Percentiles rank a stretch among this genome's conserved stretches.
Evolutionary conservation across 1,140 invertebrate species (phyloP).

Genomic region (Belonocnema kinseyi): DNA sequence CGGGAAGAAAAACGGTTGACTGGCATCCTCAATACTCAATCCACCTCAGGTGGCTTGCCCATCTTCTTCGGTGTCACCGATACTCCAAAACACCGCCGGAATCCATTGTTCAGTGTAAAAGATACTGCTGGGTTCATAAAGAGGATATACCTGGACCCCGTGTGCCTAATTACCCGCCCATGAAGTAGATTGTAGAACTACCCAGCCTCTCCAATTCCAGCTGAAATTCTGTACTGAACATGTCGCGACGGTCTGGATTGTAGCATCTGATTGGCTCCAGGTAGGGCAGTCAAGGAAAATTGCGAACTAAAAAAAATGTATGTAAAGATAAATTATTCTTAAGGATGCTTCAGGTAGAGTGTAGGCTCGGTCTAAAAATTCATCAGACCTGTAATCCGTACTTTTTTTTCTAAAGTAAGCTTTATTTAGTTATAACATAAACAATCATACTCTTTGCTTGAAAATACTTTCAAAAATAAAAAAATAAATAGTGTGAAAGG

Average conservation of each 20-base stretch:
- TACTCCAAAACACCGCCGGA: slow-evolving; percentile 37
- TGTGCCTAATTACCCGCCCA: background rate
- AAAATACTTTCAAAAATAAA: no score
- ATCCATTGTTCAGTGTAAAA: slow-evolving; percentile 32
- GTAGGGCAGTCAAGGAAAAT: no score
- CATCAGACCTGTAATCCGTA: no score
- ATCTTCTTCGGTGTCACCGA: slow-evolving; percentile 41
- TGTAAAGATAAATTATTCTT: no score
- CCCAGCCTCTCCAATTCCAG: no score
- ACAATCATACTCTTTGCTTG: no score
- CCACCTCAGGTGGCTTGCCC: slow-evolving; percentile 44
- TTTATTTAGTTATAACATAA: no score
- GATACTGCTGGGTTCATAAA: background rate
- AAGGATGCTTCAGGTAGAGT: no score
- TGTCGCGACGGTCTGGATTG: background rate
- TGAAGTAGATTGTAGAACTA: background rate
- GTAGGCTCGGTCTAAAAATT: no score
- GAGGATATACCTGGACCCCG: background rate
- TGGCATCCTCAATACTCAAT: slow-evolving; percentile 28
- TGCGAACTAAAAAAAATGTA: no score
- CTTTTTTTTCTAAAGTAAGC: no score
- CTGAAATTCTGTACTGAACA: background rate
- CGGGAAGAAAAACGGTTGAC: background rate
- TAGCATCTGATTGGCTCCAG: background rate
- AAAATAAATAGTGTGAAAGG: no score